Evolutionary conservation across 2,888 invertebrate genomes (phyloP).

Genomic region (Dilophus febrilis): DNA sequence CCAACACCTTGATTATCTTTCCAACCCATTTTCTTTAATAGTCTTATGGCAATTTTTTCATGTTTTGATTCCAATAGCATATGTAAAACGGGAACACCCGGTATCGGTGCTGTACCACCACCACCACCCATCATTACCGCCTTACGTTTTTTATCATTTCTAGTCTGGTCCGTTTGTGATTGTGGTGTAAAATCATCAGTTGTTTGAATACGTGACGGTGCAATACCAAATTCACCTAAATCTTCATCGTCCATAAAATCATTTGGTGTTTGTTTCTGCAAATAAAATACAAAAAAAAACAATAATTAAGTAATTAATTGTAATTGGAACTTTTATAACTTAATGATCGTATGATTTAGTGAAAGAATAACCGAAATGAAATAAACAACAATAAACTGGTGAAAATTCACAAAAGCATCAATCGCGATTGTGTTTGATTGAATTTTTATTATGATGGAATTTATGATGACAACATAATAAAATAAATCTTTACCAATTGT

Average conservation of each 20-base stretch:
- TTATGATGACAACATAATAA: background rate
- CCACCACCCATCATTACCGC: constrained; percentile 14
- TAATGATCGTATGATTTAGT: too few species aligned
- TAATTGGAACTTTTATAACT: too few species aligned
- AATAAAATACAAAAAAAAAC: constrained; percentile 3
- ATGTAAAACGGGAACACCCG: constrained; percentile 52
- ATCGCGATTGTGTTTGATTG: too few species aligned
- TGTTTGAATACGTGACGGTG: constrained; percentile 69
- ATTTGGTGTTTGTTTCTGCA: constrained; percentile 52
- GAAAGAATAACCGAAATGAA: too few species aligned
- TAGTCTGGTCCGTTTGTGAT: background rate
- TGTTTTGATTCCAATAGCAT: constrained; percentile 55
- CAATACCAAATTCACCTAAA: constrained; percentile 85
- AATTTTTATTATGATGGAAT: too few species aligned
- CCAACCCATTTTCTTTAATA: constrained; percentile 87
- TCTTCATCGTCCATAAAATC: constrained; percentile 99
- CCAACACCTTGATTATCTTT: constrained; percentile 60
- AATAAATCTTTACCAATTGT: constrained; percentile 9
- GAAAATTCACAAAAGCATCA: too few species aligned
- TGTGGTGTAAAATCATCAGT: constrained; percentile 51
- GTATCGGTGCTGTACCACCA: too few species aligned
- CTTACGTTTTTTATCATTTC: constrained; percentile 26
- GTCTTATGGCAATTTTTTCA: constrained; percentile 71
- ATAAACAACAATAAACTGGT: too few species aligned
- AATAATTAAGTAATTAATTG: background rate